Percentiles rank a stretch among this genome's conserved stretches.
These are phyloP conservation scores for Euphonia xanthogaster DNA, from an alignment of 2,797 vertebrate species.

Conservation along the genomic window DNA sequence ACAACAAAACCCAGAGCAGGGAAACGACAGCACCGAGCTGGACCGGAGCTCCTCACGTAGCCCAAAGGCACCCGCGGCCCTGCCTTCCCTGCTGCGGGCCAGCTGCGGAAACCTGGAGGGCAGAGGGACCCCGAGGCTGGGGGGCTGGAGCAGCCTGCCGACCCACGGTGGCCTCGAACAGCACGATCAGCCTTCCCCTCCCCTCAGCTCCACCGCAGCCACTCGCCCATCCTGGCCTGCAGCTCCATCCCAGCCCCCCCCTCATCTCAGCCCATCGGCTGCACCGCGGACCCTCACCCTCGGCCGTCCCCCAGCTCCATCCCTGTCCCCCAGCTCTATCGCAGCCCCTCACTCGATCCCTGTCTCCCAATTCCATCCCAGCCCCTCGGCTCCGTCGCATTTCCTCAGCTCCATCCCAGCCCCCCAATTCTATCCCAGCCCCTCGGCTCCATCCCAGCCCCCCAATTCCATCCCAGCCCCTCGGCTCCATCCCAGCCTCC, in stretches of 20 bases:
- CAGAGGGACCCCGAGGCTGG: accelerated
- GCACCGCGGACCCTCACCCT: neutral
- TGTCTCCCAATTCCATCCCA: accelerated
- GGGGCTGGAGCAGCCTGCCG: neutral
- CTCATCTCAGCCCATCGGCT: accelerated
- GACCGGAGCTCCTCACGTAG: accelerated
- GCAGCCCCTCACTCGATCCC: accelerated
- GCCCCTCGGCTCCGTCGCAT: accelerated
- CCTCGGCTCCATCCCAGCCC: too few relatives aligned
- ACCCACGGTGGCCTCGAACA: neutral
- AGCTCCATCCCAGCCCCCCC: accelerated
- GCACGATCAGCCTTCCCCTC: accelerated
- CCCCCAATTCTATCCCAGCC: neutral
- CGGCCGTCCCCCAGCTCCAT: neutral
- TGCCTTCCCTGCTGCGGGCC: too few relatives aligned
- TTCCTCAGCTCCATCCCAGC: accelerated
- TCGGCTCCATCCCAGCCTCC: accelerated
- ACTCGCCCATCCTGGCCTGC: neutral
- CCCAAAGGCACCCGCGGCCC: accelerated
- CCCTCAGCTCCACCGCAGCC: neutral
- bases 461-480: too few relatives aligned
- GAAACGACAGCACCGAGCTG: neutral
- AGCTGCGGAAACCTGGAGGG: neutral
- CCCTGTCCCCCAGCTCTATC: accelerated
- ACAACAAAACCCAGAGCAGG: neutral